Percentiles rank a stretch among this genome's conserved stretches.
phyloP scores from a whole-genome alignment of 2,888 invertebrate genomes.

The Caenorhabditis virilis region DNA sequence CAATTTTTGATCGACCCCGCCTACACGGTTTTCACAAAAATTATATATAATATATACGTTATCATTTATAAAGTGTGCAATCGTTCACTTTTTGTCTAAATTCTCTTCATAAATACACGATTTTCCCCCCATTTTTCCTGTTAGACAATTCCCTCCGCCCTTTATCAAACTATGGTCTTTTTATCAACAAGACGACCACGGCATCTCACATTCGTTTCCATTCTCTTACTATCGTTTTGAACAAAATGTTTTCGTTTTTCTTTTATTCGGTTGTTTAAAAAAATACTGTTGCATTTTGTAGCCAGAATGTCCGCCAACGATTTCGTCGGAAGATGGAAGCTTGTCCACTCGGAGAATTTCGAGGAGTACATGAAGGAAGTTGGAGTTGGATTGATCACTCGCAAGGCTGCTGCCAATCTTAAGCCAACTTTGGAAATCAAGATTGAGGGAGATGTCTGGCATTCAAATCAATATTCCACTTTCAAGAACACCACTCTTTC shows the following conservation, averaged over 20 bases:
- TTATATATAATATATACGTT: too few species aligned
- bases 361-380: constrained; percentile 61
- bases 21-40: too few species aligned
- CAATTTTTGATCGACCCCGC: too few species aligned
- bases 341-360: constrained; percentile 52
- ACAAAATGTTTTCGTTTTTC: constrained; percentile 4
- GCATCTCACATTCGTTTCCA: constrained; percentile 9
- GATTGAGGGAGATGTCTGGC: constrained; percentile 47
- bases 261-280: background rate
- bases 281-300: too few species aligned
- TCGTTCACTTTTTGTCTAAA: too few species aligned
- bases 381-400: constrained; percentile 54
- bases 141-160: constrained; percentile 10
- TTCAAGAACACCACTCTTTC: constrained; percentile 55
- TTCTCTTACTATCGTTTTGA: background rate
- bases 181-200: too few species aligned
- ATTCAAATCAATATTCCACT: constrained; percentile 47
- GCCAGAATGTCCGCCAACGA: constrained; percentile 19
- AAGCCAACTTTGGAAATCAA: constrained; percentile 57
- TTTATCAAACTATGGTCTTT: constrained; percentile 1
- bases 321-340: constrained; percentile 51
- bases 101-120: too few species aligned
- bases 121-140: too few species aligned
- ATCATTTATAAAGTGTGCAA: too few species aligned
- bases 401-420: constrained; percentile 57